Base-by-base conservation (phyloP, 2,113 vertebrate species). In the Galemys pyrenaicus region DNA sequence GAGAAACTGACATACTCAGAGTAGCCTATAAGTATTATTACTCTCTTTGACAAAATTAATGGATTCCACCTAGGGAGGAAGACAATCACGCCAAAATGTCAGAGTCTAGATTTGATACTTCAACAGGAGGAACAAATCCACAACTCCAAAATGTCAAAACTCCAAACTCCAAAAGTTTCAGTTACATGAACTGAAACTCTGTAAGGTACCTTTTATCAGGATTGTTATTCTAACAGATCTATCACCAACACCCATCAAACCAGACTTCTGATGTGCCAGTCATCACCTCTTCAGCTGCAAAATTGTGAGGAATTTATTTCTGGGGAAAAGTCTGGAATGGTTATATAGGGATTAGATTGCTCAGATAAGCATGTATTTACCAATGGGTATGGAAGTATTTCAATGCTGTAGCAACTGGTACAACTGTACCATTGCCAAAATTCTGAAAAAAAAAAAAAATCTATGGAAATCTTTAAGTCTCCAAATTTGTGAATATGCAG, bases 381-480 rank as follows among this genome's bases (percentile, higher is more conserved):
- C 58, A 68, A 78, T 3, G 73, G 19, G 4, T 54, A 39, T 10
- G 68, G 60, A 77, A 88, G 56, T 3, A 62, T 78, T 68, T 94
- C 91, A 62, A 28, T 49, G 81, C 58, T 51, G 51, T 79, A 83
- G 91, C 78, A 92, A 82, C 28, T 62, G 35, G 15, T 19, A 41
- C 24, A 89, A 83, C 44, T 44, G 6, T n/a, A 64, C 65, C 65
- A 74, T 41, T 73, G 58, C 62, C 51, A 71, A 60, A 1, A 2
- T 88, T 19, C 32, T 83, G 39, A 94, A 83, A 60, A 79, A 35
- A 92, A 94, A 83, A 60, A 79, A 35, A 92, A 87, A 84, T 80
- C 58, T 41, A 3, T 75, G 32, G 60, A 77, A 75, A 54, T 56
- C 64, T 79, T 78, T 81, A 64, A 85, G 60, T 60, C 35, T 94